Evolutionary conservation across 1,140 invertebrate species (phyloP), one percentile per base, ranked within the genome.

Genomic region (Drosophila prosaltans): DNA sequence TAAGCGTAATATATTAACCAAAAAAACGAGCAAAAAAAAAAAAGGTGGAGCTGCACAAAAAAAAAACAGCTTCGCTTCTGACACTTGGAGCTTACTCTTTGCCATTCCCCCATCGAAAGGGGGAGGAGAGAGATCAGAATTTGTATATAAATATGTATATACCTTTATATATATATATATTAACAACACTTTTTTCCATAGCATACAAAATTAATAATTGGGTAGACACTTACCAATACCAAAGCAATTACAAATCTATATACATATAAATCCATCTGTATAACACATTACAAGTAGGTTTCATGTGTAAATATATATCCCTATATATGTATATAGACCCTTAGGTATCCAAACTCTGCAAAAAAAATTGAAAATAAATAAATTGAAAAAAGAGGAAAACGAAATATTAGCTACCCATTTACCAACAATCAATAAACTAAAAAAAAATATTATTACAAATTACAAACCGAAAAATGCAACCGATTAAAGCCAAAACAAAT

Each of bases 1-100:
- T 86, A 74, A 82, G 80, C 83, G 83, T 88, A 89, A 88, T 88
- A 82, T 80, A 88, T 88, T 88, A 88, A 83, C 70, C 84, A 83
- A 88, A 88, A 68, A 64, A 62, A 66, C 11, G 24, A 24, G 16
- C 40, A 61, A 21, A 66, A 65, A 70, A 74, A 75, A 81, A 74
- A 76, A 74, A 80, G 83, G 80, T 88, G 83, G 82, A 88, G 82
- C 82, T 48, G 45, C 45, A 8, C 21, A 51, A 51, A 81, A 69
- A 65, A 68, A 60, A 55, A 30, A 61, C 39, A 61, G 61, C 45
- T 43, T 69, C 74, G 70, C 72, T 69, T 71, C 70, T 73, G 81
- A 84, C 75, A 81, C 72, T 81, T 72, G 67, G 59, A 69, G 67
- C 81, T 74, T 77, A 78, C 82, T 81, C 68, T 81, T 85, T 83